Percentiles rank a stretch among this genome's conserved stretches.
Evolutionary conservation across 2,797 vertebrate species (phyloP).

Genomic region (Argentina silus): DNA sequence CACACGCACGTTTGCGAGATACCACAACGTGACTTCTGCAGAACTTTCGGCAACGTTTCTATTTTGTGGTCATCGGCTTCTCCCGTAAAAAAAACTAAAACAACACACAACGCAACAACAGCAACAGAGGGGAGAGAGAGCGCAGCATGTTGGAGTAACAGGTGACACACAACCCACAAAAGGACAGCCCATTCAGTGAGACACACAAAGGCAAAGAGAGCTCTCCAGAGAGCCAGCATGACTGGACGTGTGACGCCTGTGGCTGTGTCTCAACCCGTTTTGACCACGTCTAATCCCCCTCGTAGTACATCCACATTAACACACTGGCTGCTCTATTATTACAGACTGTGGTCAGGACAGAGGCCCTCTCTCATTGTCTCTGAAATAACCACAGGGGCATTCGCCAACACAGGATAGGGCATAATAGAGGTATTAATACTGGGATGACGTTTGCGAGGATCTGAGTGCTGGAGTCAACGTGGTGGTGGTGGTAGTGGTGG

Average conservation of each 20-base stretch:
- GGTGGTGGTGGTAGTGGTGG: conserved; percentile 41
- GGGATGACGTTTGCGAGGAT: conserved; percentile 35
- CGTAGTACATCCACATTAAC: not conserved
- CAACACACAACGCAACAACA: conserved; percentile 5
- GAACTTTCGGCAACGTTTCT: not conserved
- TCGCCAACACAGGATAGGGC: conserved; percentile 27
- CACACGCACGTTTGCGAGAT: conserved; percentile 1
- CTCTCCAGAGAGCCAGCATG: not conserved
- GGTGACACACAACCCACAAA: not conserved
- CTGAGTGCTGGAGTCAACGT: conserved; percentile 52
- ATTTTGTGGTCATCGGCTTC: not conserved
- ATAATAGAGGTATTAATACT: conserved; percentile 54
- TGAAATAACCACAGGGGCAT: conserved; percentile 34
- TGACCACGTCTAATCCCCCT: not conserved
- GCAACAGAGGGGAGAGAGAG: not conserved
- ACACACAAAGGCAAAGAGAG: not conserved
- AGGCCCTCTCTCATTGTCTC: conserved; percentile 40
- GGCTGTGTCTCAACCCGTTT: not conserved
- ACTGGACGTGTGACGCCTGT: not conserved
- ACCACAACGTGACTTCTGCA: not conserved
- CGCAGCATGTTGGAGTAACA: not conserved
- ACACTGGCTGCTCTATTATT: not conserved
- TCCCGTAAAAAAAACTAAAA: not conserved
- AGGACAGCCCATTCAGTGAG: not conserved
- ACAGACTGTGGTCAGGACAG: conserved; percentile 10